A percentile compares a stretch with the other conserved stretches of the same genome.
Conservation (phyloP, 1,140 invertebrate genomes). For the Oscheius sp. region DNA sequence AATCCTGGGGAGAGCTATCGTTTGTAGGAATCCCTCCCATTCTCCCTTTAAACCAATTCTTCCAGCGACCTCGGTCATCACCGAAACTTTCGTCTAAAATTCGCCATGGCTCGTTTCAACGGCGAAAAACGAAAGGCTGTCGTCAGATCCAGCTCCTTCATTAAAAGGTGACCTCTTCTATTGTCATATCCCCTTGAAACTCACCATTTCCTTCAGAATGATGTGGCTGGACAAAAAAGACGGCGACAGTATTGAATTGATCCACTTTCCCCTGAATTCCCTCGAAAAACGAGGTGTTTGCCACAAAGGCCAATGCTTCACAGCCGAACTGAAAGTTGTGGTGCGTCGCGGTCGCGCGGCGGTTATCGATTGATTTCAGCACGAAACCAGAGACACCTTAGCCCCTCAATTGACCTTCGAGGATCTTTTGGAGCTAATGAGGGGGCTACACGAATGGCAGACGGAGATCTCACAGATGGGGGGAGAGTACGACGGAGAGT, state of each 20-base stretch:
- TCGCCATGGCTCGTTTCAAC: slow-evolving; percentile 1
- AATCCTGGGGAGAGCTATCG: neutral
- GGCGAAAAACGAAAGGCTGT: neutral
- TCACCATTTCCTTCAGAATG: neutral
- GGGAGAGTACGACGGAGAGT: neutral
- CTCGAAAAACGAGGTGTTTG: neutral
- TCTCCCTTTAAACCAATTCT: neutral
- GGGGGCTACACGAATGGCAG: neutral
- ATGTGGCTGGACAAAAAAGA: slow-evolving; percentile 5
- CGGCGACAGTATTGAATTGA: neutral
- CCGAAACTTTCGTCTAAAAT: neutral
- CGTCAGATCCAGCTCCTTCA: neutral
- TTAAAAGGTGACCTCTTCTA: neutral
- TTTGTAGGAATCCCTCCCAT: neutral
- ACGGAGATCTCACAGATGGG: neutral
- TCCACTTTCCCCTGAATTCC: neutral
- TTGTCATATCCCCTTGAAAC: neutral
- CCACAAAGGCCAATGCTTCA: neutral
- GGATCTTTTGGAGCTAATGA: neutral
- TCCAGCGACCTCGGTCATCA: neutral
- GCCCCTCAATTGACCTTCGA: neutral
- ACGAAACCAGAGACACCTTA: neutral
- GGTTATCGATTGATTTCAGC: neutral
- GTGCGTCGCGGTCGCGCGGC: neutral
- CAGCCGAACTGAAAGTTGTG: neutral